Conservation (phyloP, 92 coral and sea anemone genomes). For the Diadumene lineata region DNA sequence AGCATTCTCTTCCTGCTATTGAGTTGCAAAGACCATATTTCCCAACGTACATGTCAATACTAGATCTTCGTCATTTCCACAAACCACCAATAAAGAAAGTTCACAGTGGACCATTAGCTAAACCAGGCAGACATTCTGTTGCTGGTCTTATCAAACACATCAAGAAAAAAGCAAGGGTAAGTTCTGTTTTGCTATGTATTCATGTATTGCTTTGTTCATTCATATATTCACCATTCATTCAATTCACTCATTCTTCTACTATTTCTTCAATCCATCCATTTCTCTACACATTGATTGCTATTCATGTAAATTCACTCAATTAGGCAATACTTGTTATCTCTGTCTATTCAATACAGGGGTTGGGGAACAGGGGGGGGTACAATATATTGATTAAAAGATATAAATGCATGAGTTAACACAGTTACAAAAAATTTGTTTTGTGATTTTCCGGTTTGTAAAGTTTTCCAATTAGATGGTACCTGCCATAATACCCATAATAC, state of each 20-base stretch:
- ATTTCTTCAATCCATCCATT: not conserved
- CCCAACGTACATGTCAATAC: slow-evolving; percentile 89
- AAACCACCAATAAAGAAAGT: slow-evolving; percentile 67
- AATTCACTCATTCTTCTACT: not conserved
- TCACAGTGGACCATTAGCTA: slow-evolving; percentile 70
- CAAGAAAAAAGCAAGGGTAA: slow-evolving; percentile 95
- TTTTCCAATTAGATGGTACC: too few relatives aligned
- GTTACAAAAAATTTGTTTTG: too few relatives aligned
- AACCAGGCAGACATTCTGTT: slow-evolving; percentile 90
- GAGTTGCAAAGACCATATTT: slow-evolving; percentile 93
- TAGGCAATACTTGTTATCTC: too few relatives aligned
- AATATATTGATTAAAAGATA: too few relatives aligned
- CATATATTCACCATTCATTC: not conserved
- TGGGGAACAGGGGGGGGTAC: too few relatives aligned
- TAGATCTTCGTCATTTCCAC: slow-evolving; percentile 81
- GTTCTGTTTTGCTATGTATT: slow-evolving; percentile 7
- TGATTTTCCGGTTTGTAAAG: too few relatives aligned
- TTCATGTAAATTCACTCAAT: too few relatives aligned
- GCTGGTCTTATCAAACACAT: slow-evolving; percentile 85
- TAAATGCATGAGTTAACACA: too few relatives aligned
- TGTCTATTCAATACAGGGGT: too few relatives aligned
- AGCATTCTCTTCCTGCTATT: slow-evolving; percentile 95
- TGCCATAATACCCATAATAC: too few relatives aligned
- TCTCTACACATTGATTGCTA: not conserved
- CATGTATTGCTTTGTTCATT: not conserved